Conservation (phyloP, 2,113 vertebrate genomes). For the Phalacrocorax pelagicus region DNA sequence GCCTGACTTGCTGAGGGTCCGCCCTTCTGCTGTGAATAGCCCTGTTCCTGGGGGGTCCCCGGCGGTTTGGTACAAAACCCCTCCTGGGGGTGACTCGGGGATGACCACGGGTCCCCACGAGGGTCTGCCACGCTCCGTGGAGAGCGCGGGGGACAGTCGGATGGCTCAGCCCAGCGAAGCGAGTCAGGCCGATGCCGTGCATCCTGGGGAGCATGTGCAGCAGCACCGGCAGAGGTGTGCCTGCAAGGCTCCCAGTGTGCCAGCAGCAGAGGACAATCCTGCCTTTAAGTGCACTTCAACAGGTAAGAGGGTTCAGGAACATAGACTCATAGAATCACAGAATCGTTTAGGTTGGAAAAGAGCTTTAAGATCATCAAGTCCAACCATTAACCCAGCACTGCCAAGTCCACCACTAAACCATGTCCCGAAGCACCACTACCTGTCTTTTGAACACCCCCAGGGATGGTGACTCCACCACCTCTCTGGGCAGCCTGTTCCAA, state of each 20-base stretch:
- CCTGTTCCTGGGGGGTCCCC: conserved; percentile 26
- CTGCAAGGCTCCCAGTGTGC: conserved; percentile 59
- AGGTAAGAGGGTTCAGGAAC: conserved; percentile 73
- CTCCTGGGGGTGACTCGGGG: conserved; percentile 31
- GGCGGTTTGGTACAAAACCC: conserved; percentile 32
- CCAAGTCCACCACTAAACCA: background rate
- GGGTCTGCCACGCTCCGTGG: background rate
- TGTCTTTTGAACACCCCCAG: background rate
- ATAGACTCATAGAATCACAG: background rate
- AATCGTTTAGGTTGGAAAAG: background rate
- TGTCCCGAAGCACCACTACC: background rate
- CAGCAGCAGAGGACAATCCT: conserved; percentile 73
- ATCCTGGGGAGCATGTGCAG: conserved; percentile 74
- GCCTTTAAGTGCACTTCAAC: conserved; percentile 64
- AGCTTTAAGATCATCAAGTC: background rate
- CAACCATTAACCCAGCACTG: background rate
- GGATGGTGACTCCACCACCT: background rate
- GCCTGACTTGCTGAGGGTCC: background rate
- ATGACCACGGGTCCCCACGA: background rate
- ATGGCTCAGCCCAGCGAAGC: conserved; percentile 25
- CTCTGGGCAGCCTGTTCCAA: background rate
- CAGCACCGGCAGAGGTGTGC: conserved; percentile 75
- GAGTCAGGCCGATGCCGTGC: conserved; percentile 45
- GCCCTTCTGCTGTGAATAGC: conserved; percentile 20
- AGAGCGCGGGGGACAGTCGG: conserved; percentile 16